Evolutionary conservation across 2,113 vertebrate species (phyloP).

Genomic region (Crotalus horridus): DNA sequence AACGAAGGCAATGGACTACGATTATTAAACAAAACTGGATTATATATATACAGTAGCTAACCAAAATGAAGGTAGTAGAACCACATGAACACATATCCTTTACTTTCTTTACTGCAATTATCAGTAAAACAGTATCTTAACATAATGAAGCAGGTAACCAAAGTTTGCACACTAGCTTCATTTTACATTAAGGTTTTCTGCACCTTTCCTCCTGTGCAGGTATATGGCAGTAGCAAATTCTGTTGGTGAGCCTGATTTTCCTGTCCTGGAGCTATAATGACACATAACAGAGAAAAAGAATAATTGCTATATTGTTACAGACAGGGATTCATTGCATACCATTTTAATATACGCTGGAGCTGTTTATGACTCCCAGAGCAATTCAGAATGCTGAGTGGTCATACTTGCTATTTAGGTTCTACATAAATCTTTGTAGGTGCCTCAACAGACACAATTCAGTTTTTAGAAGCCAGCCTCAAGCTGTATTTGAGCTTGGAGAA

Average conservation of each 20-base stretch:
- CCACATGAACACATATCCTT: neutral
- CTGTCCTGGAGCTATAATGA: neutral
- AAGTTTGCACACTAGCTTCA: neutral
- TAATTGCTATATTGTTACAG: constrained; percentile 1
- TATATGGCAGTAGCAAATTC: neutral
- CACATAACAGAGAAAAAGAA: neutral
- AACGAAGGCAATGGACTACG: neutral
- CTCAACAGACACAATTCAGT: neutral
- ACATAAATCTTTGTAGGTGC: constrained; percentile 11
- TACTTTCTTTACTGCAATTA: neutral
- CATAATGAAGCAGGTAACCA: neutral
- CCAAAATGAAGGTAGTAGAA: neutral
- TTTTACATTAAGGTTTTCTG: neutral
- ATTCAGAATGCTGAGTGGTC: neutral
- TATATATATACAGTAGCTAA: neutral
- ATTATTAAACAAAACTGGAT: neutral
- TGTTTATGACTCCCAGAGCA: constrained; percentile 8
- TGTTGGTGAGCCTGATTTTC: neutral
- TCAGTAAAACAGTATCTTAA: neutral
- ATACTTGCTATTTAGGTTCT: neutral
- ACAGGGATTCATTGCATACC: constrained; percentile 7
- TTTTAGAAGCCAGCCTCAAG: neutral
- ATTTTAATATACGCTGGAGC: neutral
- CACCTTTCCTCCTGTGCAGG: neutral
- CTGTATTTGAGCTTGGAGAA: neutral